Percentiles rank a stretch among this genome's conserved stretches.
These are phyloP conservation scores for Fundulus diaphanus DNA, from an alignment of 2,797 vertebrate genomes.

Conservation along the genomic window DNA sequence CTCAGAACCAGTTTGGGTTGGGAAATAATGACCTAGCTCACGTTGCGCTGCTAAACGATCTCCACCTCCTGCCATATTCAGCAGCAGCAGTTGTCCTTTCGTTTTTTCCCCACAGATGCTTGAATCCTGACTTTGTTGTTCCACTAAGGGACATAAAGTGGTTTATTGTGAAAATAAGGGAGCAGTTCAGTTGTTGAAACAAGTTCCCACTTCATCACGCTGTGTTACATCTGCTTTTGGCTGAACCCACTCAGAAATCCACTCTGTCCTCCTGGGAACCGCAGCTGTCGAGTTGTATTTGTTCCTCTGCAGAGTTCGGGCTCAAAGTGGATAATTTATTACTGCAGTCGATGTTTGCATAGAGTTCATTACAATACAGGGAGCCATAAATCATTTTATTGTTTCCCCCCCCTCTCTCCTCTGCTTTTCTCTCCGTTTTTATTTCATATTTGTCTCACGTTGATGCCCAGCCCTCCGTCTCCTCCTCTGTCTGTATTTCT, in stretches of 20 bases:
- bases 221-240: constrained; percentile 5
- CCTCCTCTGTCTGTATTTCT: neutral
- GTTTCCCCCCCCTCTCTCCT: constrained; percentile 19
- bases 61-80: neutral
- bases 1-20: neutral
- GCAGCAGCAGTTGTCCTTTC: neutral
- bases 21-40: neutral
- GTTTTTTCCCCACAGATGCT: neutral
- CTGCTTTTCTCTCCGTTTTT: neutral
- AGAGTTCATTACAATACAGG: constrained; percentile 58
- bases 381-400: constrained; percentile 59
- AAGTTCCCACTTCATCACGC: constrained; percentile 3
- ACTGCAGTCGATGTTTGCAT: constrained; percentile 57
- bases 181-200: constrained; percentile 11
- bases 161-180: neutral
- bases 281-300: constrained; percentile 31
- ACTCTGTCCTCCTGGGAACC: constrained; percentile 1
- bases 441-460: constrained; percentile 22
- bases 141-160: neutral
- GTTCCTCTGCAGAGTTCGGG: constrained; percentile 47
- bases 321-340: constrained; percentile 64
- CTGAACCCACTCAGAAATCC: neutral
- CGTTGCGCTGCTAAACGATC: neutral
- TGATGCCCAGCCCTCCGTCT: constrained; percentile 10
- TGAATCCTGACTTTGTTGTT: neutral